A percentile compares a stretch with the other conserved stretches of the same genome.
These are phyloP conservation scores for Megalonaias nervosa DNA, from an alignment of 1,140 invertebrate species.

Conservation along the genomic window DNA sequence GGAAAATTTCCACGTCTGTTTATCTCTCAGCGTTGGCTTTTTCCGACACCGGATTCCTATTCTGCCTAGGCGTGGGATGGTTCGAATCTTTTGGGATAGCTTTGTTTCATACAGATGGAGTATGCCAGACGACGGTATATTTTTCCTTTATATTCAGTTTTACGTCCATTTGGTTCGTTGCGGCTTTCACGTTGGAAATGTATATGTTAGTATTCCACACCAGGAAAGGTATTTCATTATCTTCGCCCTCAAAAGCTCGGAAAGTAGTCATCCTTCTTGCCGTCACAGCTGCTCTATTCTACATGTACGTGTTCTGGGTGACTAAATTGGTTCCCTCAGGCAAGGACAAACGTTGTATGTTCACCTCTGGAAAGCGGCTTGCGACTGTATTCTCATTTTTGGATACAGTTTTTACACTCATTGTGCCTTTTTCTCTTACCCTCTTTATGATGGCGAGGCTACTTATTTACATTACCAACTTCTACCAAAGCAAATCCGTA, in stretches of 20 bases:
- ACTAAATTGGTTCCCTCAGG: constrained; percentile 30
- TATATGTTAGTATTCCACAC: constrained; percentile 66
- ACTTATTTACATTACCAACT: constrained; percentile 55
- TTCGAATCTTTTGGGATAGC: constrained; percentile 73
- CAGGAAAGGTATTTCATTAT: constrained; percentile 55
- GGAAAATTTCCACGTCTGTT: constrained; percentile 76
- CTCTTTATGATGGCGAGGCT: constrained; percentile 78
- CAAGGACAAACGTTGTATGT: constrained; percentile 32
- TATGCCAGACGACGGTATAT: constrained; percentile 66
- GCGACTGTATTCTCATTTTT: constrained; percentile 75
- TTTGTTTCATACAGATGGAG: constrained; percentile 56
- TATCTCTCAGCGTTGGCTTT: constrained; percentile 76
- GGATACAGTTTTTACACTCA: constrained; percentile 75
- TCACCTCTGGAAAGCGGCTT: constrained; percentile 33
- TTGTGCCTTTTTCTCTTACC: constrained; percentile 75
- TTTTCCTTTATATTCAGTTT: constrained; percentile 66
- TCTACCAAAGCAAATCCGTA: constrained; percentile 30
- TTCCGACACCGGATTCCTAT: constrained; percentile 75
- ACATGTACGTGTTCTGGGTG: constrained; percentile 56
- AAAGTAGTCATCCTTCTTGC: constrained; percentile 40
- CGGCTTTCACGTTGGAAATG: constrained; percentile 69
- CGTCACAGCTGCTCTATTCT: constrained; percentile 45
- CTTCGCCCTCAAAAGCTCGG: constrained; percentile 46
- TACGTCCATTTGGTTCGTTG: constrained; percentile 69
- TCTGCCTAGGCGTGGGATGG: constrained; percentile 75